Percentiles rank a stretch among this genome's conserved stretches.
phyloP scores from a whole-genome alignment of 2,797 vertebrate species.

The Characodon lateralis region DNA sequence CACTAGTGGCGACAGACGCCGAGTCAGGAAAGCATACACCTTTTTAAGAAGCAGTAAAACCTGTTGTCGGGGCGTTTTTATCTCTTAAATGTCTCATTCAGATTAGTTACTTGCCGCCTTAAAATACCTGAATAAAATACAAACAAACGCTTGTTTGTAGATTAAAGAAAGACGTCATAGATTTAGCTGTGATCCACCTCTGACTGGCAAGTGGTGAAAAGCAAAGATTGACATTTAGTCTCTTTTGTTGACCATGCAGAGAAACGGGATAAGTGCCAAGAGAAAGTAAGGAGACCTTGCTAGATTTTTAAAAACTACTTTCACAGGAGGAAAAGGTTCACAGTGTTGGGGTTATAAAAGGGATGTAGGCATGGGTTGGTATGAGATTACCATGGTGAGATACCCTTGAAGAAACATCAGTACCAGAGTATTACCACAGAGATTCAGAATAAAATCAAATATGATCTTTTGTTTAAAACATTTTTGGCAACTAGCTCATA shows the following conservation, averaged over 20 bases:
- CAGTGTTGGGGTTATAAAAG: neutral
- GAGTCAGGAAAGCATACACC: conserved; percentile 48
- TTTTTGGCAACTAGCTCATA: neutral
- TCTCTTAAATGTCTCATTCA: neutral
- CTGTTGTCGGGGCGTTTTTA: conserved; percentile 16
- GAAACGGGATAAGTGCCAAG: neutral
- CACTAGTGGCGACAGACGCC: conserved; percentile 7
- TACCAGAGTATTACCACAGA: neutral
- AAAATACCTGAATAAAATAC: neutral
- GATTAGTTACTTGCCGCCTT: neutral
- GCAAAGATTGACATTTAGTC: neutral
- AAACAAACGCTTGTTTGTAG: conserved; percentile 8
- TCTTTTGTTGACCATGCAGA: neutral
- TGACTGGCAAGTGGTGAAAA: neutral
- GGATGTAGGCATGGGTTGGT: neutral
- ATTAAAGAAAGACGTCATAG: neutral
- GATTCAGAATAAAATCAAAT: neutral
- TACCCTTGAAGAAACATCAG: neutral
- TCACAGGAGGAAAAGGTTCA: neutral
- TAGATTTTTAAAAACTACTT: conserved; percentile 15
- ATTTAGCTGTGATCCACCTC: no score
- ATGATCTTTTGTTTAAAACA: neutral
- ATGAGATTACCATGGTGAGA: neutral
- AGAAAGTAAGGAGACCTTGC: neutral
- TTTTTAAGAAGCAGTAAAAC: conserved; percentile 22